Evolutionary conservation across 1,140 invertebrate genomes (phyloP), one percentile per base, ranked within the genome.

Genomic region (Drosophila sp.): DNA sequence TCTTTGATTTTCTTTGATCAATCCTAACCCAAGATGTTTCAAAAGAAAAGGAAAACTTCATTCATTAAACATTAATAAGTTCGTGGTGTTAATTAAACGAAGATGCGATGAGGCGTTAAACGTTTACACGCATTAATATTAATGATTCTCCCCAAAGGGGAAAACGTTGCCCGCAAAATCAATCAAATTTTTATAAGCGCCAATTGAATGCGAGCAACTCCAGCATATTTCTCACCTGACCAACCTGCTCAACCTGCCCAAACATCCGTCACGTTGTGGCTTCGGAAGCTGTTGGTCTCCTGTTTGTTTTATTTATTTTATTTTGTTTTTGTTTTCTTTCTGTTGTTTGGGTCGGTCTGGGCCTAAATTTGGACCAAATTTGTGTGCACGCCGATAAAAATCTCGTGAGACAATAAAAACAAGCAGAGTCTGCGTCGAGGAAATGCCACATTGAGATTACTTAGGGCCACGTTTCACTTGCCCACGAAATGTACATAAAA

Each of bases 51-150:
- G 25, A 29, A 32, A 27, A 58, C 64, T 21, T 25, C 16, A 25
- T 27, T 54, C n/a, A 32, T 57, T 21, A 29, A 13, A 0, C 41
- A n/a, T 43, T 58, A 8, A 38, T 29, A 46, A 18, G 32, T 25
- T 54, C 14, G n/a, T 25, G 56, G 46, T 38, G 38, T 54, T 43
- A 70, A 62, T 74, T 58, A 64, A 72, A 66, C 21, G 27, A 18
- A 36, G 34, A 29, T 51, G 57, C 61, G 62, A 32, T 48, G 65
- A 54, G 45, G 54, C 72, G 67, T 71, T 65, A 74, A 80, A 84
- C 77, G 81, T 67, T 86, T 69, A 61, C 62, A 50, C 78, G 81
- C 81, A 84, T 84, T 81, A 81, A 78, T 81, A 54, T 58, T 46
- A 72, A 65, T 66, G 46, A 64, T 29, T 18, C 14, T 50, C 41